These are phyloP conservation scores for Nephrotoma flavescens DNA, from an alignment of 2,888 invertebrate species.

Conservation along the genomic window DNA sequence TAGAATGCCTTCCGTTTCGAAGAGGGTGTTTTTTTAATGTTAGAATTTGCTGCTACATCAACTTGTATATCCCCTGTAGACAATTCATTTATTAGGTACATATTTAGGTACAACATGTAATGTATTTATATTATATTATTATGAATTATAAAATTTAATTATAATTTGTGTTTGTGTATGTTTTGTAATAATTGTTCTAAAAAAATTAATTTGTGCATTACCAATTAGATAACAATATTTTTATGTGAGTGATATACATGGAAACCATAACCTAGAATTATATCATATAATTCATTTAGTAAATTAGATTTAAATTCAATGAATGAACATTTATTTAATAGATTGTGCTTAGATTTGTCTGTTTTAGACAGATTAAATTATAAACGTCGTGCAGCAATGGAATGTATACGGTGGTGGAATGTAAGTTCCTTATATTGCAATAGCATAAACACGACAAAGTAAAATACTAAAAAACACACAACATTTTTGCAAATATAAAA, in stretches of 20 bases:
- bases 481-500: no score
- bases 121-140: not conserved
- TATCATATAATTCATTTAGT: not conserved
- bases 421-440: no score
- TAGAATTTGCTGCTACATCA: conserved; percentile 2
- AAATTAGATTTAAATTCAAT: not conserved
- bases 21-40: conserved; percentile 3
- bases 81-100: not conserved
- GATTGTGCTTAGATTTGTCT: not conserved
- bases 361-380: no score
- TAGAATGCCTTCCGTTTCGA: conserved; percentile 13
- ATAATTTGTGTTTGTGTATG: not conserved
- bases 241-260: not conserved
- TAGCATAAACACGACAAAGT: no score
- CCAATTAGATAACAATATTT: not conserved
- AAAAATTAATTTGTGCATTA: not conserved
- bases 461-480: no score
- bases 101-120: not conserved
- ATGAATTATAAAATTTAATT: not conserved
- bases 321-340: not conserved
- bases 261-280: not conserved
- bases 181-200: not conserved
- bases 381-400: no score
- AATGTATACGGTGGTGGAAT: no score
- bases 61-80: conserved; percentile 3